A percentile compares a stretch with the other conserved stretches of the same genome.
Conservation (phyloP, 2,113 vertebrate genomes). For the Gorsachius goisagi region DNA sequence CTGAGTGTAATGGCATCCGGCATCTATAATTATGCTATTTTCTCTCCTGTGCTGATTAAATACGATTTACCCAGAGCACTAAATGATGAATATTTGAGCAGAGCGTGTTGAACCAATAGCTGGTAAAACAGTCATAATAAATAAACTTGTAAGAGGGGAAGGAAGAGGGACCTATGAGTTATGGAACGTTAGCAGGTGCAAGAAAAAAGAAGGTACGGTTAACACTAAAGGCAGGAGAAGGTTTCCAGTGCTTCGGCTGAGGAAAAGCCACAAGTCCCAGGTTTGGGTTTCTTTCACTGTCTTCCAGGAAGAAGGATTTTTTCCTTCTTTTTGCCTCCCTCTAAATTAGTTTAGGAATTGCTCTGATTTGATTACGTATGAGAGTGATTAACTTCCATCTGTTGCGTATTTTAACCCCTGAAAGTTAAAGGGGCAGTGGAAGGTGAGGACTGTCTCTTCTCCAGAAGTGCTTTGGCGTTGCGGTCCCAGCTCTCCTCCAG, state of each 20-base stretch:
- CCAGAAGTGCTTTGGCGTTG: accelerated
- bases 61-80: constrained; percentile 75
- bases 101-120: constrained; percentile 69
- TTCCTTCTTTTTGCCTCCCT: background rate
- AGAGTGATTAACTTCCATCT: background rate
- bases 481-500: background rate
- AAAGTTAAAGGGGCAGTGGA: background rate
- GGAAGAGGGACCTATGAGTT: background rate
- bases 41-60: constrained; percentile 82
- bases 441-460: background rate
- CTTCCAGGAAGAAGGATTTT: background rate
- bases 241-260: background rate
- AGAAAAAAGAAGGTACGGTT: background rate
- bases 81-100: constrained; percentile 76
- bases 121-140: constrained; percentile 73
- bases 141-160: constrained; percentile 66
- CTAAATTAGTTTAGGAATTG: background rate
- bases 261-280: background rate
- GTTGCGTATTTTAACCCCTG: background rate
- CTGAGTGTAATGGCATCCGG: constrained; percentile 77
- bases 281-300: background rate
- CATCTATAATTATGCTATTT: constrained; percentile 79
- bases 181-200: constrained; percentile 56
- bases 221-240: background rate
- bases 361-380: background rate